Evolutionary conservation across 2,888 invertebrate species (phyloP), one percentile per base, ranked within the genome.

Genomic region (Lysandra bellargus): DNA sequence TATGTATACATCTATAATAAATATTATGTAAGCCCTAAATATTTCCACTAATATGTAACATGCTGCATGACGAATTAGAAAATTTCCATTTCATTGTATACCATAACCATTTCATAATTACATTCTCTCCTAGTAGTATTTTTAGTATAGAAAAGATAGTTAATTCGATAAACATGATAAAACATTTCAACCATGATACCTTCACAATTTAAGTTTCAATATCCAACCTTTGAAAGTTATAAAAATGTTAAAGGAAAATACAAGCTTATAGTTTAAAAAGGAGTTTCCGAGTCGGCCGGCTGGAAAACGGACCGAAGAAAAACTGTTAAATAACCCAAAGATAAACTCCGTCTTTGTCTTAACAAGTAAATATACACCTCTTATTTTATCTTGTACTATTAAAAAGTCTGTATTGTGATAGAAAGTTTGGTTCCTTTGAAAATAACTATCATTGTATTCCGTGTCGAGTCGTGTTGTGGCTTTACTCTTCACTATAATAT

Each of bases 201-300:
- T 69, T 33, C 33, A 14, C 69, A 69, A 61, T 69, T 17, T 17
- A 69, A 33, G 33, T 69, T 69, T 69, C 69, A 69, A 37, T 69
- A 69, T 69, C 69, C 33, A 69, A 37, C 69, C 69, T 69, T 69
- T 69, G 69, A 69, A 69, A 69, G 69, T 37, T 33, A 69, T 33
- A 69, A 69, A 69, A 69, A 69, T 69, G 69, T 69, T 33, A 17
- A 69, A 69, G 14, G 33, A 30, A 69, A 14, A 69, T 69, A 69
- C 69, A 69, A 69, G 37, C 33, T 37, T 69, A 69, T 37, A 69
- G 5, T 37, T 69, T 23, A 7, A 23, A 69, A 33, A 30, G 12
- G n/a, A 69, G 37, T 69, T 37, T 69, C 69, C 69, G 69, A 33
- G 33, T 17, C 69, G 69, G 33, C 69, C 33, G 69, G 14, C 69